Base-by-base conservation (phyloP, 2,797 vertebrate genomes). In the Alca torda region DNA sequence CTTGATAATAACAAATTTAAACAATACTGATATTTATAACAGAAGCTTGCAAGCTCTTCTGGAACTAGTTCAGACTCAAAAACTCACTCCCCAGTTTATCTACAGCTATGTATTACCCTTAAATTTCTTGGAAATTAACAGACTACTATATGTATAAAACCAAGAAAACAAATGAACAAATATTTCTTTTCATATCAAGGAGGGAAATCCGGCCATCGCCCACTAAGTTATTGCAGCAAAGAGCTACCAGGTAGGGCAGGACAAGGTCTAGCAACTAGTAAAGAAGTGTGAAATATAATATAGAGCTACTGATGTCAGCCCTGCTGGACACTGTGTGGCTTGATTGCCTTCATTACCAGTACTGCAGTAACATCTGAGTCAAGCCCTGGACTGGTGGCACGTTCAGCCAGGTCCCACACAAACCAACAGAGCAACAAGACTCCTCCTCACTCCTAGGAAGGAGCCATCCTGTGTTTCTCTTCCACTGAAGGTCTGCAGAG, bases 1-100 rank as follows among this genome's bases (percentile, higher is more conserved):
- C 82, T 46, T 39, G 63, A 76, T 79, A 83, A 41, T n/a, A 95
- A 84, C 26, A 87, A 77, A 94, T 79, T 84, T 64, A 69, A 94
- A 41, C 15, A 35, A 35, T 13, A 33, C 25, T 35, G 46, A 25
- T 57, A 41, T 7, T 61, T 48, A 72, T 13, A 83, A 35, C 25
- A 68, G 14, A 60, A 10, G 24, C 26, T 41, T 65, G 57, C 2
- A 33, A 80, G n/a, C 35, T 61, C 41, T 83, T 35, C 72, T 87
- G 0, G 0, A 80, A 59, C 21, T 45, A 7, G 4, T 41, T 74
- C 11, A 23, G 21, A 74, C 13, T 74, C 13, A 54, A 83, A 90
- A 64, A 43, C 13, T 77, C 39, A 23, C 23, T 82, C 57, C 57
- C 8, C 12, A 25, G 7, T 60, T 61, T 7, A 75, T 19, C 37